These are phyloP conservation scores for Channallabes apus DNA, from an alignment of 2,797 vertebrate species.

Conservation along the genomic window DNA sequence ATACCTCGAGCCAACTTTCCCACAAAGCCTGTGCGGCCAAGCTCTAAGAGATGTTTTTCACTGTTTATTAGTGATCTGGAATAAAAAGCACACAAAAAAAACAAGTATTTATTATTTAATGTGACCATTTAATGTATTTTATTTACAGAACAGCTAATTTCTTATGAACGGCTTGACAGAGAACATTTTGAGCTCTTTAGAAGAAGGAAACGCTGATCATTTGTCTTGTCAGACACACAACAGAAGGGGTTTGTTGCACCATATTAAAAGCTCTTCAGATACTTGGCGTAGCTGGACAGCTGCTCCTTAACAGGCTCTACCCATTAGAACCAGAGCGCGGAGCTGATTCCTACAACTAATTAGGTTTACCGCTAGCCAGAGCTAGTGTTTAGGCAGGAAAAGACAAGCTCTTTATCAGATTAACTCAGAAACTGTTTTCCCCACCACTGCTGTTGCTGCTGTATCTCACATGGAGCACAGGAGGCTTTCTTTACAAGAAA, in stretches of 20 bases:
- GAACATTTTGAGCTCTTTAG: conserved; percentile 1
- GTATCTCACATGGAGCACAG: background rate
- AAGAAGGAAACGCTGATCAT: background rate
- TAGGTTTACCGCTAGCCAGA: conserved; percentile 53
- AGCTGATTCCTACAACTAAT: conserved; percentile 64
- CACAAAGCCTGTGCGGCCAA: conserved; percentile 53
- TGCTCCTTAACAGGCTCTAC: conserved; percentile 46
- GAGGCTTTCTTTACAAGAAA: background rate
- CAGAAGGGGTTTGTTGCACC: background rate
- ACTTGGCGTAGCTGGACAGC: conserved; percentile 8
- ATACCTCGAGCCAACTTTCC: conserved; percentile 49
- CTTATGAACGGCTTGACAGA: background rate
- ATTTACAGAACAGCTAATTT: background rate
- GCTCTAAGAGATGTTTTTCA: conserved; percentile 15
- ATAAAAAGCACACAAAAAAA: background rate
- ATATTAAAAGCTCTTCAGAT: conserved; percentile 23
- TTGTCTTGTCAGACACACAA: background rate
- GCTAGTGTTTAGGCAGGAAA: conserved; percentile 25
- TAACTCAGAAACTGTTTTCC: conserved; percentile 8
- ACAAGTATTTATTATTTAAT: too few relatives aligned
- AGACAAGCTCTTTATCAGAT: conserved; percentile 31
- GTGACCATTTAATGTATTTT: background rate
- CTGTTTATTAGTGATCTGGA: conserved; percentile 39
- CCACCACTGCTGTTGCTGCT: too few relatives aligned
- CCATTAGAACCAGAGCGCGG: conserved; percentile 57